Evolutionary conservation across 2,888 invertebrate species (phyloP).

Genomic region (Napeogenes sylphis): DNA sequence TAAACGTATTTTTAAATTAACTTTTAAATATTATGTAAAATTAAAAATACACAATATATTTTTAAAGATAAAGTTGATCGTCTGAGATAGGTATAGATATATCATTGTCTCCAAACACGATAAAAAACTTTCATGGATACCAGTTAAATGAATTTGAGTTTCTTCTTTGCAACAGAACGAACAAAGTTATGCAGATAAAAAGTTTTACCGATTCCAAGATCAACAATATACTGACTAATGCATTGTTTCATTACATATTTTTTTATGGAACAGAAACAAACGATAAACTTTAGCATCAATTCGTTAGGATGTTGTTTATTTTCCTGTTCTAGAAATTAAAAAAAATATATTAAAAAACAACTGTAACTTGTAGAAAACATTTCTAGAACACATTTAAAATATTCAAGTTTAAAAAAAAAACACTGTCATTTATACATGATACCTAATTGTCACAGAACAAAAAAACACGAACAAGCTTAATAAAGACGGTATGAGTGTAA

Average conservation of each 20-base stretch:
- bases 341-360: background rate
- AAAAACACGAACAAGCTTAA: constrained; percentile 1
- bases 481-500: constrained; percentile 3
- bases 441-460: constrained; percentile 1
- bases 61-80: constrained; percentile 1
- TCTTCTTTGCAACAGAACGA: constrained; percentile 37
- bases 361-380: too few relatives aligned
- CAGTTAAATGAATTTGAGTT: constrained; percentile 44
- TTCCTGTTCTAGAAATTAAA: background rate
- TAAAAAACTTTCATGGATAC: constrained; percentile 43
- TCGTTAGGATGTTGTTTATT: background rate
- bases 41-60: background rate
- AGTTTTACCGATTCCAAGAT: constrained; percentile 33
- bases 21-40: too few relatives aligned
- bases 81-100: constrained; percentile 13
- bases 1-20: too few relatives aligned
- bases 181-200: constrained; percentile 42
- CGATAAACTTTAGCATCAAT: background rate
- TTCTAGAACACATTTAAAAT: too few relatives aligned
- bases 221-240: constrained; percentile 20
- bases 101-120: constrained; percentile 29
- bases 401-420: background rate
- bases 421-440: background rate
- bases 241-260: constrained; percentile 19
- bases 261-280: constrained; percentile 4